These are phyloP conservation scores for Carassius carassius DNA, from an alignment of 2,113 vertebrate species.

Conservation along the genomic window DNA sequence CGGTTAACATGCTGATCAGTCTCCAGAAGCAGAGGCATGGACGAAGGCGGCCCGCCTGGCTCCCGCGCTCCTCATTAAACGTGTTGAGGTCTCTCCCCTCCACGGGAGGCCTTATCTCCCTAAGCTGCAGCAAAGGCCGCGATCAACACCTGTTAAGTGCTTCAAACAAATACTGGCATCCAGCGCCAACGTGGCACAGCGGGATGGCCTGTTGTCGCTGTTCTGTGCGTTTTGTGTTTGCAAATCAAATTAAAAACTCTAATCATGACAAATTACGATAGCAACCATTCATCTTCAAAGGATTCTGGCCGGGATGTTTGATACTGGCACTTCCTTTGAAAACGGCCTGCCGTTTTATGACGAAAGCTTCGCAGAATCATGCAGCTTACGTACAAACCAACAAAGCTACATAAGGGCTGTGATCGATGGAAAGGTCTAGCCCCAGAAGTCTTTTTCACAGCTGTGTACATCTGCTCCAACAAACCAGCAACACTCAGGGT, in stretches of 20 bases:
- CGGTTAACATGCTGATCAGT: conserved; percentile 83
- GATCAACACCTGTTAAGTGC: conserved; percentile 62
- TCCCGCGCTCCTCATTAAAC: conserved; percentile 85
- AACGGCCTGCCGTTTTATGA: background rate
- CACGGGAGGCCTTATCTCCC: conserved; percentile 71
- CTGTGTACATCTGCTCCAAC: conserved; percentile 61
- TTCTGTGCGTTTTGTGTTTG: conserved; percentile 36
- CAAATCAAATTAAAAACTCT: conserved; percentile 35
- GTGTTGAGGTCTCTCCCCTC: conserved; percentile 73
- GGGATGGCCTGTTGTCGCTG: conserved; percentile 31
- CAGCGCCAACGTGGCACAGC: conserved; percentile 31
- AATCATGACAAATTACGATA: conserved; percentile 45
- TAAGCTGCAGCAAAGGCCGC: conserved; percentile 56
- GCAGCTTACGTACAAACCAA: conserved; percentile 64
- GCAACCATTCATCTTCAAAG: conserved; percentile 21
- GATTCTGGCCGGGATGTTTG: conserved; percentile 1
- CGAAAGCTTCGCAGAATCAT: conserved; percentile 50
- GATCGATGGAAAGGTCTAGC: conserved; percentile 66
- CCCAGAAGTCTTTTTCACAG: conserved; percentile 69
- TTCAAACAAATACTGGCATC: conserved; percentile 47
- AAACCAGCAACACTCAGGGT: conserved; percentile 27
- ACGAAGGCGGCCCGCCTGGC: conserved; percentile 76
- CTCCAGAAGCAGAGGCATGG: conserved; percentile 78
- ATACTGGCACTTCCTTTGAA: conserved; percentile 12
- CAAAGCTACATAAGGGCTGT: conserved; percentile 72